Evolutionary conservation across 2,888 invertebrate species (phyloP).

Genomic region (Galerucella pusilla): DNA sequence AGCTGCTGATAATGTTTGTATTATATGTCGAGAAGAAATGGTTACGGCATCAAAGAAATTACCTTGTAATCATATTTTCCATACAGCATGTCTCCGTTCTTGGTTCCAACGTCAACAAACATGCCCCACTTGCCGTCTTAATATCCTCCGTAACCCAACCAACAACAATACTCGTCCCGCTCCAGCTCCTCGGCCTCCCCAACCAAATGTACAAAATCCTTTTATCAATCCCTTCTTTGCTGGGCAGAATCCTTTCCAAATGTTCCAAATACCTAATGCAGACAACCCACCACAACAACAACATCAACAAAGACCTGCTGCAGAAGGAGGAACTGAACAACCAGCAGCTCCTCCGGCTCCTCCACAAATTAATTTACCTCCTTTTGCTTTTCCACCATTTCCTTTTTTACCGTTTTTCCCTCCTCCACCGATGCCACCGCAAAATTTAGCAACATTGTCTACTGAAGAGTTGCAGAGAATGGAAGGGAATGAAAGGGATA

Average conservation of each 20-base stretch:
- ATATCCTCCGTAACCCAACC: conserved; percentile 68
- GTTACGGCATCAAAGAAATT: conserved; percentile 88
- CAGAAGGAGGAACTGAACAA: conserved; percentile 20
- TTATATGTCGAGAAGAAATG: conserved; percentile 92
- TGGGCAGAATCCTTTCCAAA: conserved; percentile 57
- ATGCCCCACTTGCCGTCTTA: conserved; percentile 97
- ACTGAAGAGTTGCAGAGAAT: conserved; percentile 86
- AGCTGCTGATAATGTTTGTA: conserved; percentile 96
- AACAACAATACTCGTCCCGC: conserved; percentile 45
- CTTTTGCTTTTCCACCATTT: conserved; percentile 68
- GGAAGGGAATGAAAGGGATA: conserved; percentile 89
- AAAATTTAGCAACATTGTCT: conserved; percentile 78
- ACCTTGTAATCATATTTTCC: conserved; percentile 99
- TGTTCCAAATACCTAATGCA: conserved; percentile 52
- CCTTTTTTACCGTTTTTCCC: conserved; percentile 69
- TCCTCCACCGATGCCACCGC: conserved; percentile 83
- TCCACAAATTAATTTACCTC: conserved; percentile 63
- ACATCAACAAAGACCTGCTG: conserved; percentile 41
- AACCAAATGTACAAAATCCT: conserved; percentile 45
- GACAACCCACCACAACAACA: conserved; percentile 52
- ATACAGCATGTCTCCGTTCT: conserved; percentile 94
- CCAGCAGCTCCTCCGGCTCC: conserved; percentile 32
- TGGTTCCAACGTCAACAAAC: conserved; percentile 99
- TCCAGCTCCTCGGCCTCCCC: conserved; percentile 44
- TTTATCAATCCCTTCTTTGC: conserved; percentile 55